These are phyloP conservation scores for Chamaedrilus cognettii DNA, from an alignment of 2,888 invertebrate species.

Conservation along the genomic window DNA sequence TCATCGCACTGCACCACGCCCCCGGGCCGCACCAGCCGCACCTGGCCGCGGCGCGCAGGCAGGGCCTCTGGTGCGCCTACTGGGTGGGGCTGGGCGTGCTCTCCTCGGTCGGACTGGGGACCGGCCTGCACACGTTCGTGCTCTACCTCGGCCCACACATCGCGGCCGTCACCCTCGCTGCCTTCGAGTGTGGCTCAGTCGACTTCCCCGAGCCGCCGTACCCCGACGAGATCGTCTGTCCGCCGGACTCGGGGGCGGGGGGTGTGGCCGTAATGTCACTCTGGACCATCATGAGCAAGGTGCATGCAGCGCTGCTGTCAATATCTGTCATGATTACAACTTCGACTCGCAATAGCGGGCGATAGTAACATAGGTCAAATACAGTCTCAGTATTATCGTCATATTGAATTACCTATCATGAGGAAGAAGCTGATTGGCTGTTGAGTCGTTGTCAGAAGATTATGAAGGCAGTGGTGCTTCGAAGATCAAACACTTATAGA, in stretches of 20 bases:
- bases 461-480: too few relatives aligned
- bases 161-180: constrained; percentile 96
- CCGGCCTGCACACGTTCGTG: constrained; percentile 97
- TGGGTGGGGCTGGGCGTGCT: constrained; percentile 94
- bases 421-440: too few relatives aligned
- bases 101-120: constrained; percentile 96
- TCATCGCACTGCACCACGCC: constrained; percentile 64
- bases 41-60: constrained; percentile 33
- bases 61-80: constrained; percentile 76
- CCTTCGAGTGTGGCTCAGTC: constrained; percentile 92
- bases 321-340: too few relatives aligned
- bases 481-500: too few relatives aligned
- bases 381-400: too few relatives aligned
- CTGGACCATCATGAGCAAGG: constrained; percentile 91
- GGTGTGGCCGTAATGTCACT: too few relatives aligned
- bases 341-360: too few relatives aligned
- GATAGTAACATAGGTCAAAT: too few relatives aligned
- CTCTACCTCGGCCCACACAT: constrained; percentile 99
- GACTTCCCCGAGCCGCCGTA: constrained; percentile 98
- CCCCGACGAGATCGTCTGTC: constrained; percentile 95
- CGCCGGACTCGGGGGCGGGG: constrained; percentile 67
- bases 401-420: too few relatives aligned
- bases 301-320: too few relatives aligned
- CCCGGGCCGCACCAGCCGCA: constrained; percentile 69
- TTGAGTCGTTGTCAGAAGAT: too few relatives aligned